These are phyloP conservation scores for Mimachlamys varia DNA, from an alignment of 2,888 invertebrate genomes.

Conservation along the genomic window DNA sequence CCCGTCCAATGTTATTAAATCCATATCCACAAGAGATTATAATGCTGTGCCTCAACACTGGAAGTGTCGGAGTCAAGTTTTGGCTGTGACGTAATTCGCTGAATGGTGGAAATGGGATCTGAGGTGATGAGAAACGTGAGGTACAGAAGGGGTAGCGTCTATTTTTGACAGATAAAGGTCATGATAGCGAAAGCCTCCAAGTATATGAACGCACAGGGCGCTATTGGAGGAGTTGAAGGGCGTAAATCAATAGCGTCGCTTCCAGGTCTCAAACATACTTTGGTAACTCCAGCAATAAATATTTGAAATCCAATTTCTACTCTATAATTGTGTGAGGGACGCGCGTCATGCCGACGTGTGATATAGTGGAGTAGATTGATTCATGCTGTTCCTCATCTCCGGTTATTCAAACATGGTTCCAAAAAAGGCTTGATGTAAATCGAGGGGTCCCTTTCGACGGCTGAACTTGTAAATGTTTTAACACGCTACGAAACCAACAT, in stretches of 20 bases:
- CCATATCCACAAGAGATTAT: constrained; percentile 31
- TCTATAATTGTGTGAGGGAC: constrained; percentile 13
- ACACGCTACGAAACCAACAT: too few species aligned
- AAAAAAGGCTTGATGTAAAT: not conserved
- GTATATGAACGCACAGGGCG: not conserved
- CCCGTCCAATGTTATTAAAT: not conserved
- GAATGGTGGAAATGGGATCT: constrained; percentile 11
- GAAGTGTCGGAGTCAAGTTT: constrained; percentile 23
- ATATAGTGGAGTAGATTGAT: not conserved
- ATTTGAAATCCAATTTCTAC: constrained; percentile 34
- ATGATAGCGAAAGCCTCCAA: not conserved
- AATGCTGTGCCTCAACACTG: not conserved
- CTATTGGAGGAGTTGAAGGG: not conserved
- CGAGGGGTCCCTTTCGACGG: not conserved
- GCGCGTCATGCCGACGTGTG: not conserved
- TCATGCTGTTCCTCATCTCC: not conserved
- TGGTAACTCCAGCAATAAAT: not conserved
- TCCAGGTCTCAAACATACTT: constrained; percentile 7
- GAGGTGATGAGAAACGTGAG: constrained; percentile 13
- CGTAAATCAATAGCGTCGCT: not conserved
- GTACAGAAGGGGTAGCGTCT: not conserved
- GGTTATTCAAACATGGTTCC: not conserved
- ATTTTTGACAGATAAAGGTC: not conserved
- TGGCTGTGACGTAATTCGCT: constrained; percentile 11
- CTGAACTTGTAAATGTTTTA: too few species aligned